phyloP scores from a whole-genome alignment of 2,888 invertebrate species.

The Eupithecia dodoneata region DNA sequence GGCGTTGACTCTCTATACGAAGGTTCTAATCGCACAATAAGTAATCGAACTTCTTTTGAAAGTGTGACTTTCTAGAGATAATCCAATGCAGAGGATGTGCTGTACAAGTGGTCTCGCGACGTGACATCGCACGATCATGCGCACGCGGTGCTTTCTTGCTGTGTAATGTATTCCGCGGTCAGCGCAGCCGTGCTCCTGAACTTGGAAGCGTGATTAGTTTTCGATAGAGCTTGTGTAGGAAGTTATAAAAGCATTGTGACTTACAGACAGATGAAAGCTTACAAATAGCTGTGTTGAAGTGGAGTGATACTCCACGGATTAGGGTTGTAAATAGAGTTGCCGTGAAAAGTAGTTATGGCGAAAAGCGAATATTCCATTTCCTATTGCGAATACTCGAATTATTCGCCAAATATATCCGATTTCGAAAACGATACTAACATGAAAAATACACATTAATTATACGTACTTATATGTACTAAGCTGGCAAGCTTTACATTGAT shows the following conservation, averaged over 20 bases:
- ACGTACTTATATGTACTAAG: too few species aligned
- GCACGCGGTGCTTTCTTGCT: not conserved
- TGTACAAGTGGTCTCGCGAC: not conserved
- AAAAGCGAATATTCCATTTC: too few species aligned
- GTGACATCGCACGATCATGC: conserved; percentile 2
- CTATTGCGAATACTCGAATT: too few species aligned
- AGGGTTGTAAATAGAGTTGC: not conserved
- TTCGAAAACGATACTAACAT: too few species aligned
- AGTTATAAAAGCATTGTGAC: not conserved
- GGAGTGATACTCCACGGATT: not conserved
- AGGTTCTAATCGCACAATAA: not conserved
- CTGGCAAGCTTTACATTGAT: too few species aligned
- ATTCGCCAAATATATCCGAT: too few species aligned
- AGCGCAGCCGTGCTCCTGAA: not conserved
- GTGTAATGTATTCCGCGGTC: not conserved
- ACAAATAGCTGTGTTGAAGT: not conserved
- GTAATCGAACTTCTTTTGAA: not conserved
- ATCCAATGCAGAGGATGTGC: conserved; percentile 1
- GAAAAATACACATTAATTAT: too few species aligned
- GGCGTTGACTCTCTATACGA: not conserved
- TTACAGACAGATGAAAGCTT: not conserved
- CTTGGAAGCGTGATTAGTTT: not conserved
- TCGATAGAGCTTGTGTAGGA: not conserved
- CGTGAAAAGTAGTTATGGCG: too few species aligned
- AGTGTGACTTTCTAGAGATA: conserved; percentile 11